A percentile compares a stretch with the other conserved stretches of the same genome.
Conservation (phyloP, 2,888 invertebrate species). For the Epinotia nisella region DNA sequence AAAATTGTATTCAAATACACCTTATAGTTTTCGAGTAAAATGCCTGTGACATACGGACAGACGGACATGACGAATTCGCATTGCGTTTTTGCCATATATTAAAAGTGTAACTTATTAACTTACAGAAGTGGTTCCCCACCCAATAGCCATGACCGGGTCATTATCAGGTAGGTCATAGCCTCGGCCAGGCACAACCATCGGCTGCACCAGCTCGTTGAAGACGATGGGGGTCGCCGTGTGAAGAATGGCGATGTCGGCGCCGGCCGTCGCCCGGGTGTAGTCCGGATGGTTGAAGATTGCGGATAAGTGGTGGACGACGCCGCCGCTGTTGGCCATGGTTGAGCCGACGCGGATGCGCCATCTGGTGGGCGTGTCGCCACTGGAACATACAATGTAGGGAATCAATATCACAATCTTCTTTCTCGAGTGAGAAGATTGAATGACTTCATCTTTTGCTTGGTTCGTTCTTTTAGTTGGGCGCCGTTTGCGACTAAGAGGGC, state of each 20-base stretch:
- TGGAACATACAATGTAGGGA: slow-evolving; percentile 1
- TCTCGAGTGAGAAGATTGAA: too few relatives aligned
- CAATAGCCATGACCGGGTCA: slow-evolving; percentile 4
- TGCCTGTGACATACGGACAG: too few relatives aligned
- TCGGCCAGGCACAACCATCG: neutral
- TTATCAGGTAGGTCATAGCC: neutral
- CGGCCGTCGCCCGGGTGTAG: slow-evolving; percentile 11
- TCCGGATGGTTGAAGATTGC: slow-evolving; percentile 27
- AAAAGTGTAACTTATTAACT: neutral
- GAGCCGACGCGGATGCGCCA: slow-evolving; percentile 51
- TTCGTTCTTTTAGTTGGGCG: too few relatives aligned
- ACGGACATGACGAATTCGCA: too few relatives aligned
- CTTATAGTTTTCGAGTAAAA: too few relatives aligned
- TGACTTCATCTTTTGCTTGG: too few relatives aligned
- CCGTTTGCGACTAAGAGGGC: too few relatives aligned
- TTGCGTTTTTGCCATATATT: too few relatives aligned
- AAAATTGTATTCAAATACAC: too few relatives aligned
- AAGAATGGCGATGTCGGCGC: slow-evolving; percentile 39
- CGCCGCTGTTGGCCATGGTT: slow-evolving; percentile 46
- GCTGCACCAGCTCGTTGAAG: slow-evolving; percentile 26
- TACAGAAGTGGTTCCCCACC: slow-evolving; percentile 19
- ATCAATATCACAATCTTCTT: neutral
- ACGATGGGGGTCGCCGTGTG: slow-evolving; percentile 13
- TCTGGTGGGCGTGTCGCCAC: slow-evolving; percentile 50
- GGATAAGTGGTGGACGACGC: slow-evolving; percentile 13